phyloP scores from a whole-genome alignment of 1,140 invertebrate species.

The Triops longicaudatus region DNA sequence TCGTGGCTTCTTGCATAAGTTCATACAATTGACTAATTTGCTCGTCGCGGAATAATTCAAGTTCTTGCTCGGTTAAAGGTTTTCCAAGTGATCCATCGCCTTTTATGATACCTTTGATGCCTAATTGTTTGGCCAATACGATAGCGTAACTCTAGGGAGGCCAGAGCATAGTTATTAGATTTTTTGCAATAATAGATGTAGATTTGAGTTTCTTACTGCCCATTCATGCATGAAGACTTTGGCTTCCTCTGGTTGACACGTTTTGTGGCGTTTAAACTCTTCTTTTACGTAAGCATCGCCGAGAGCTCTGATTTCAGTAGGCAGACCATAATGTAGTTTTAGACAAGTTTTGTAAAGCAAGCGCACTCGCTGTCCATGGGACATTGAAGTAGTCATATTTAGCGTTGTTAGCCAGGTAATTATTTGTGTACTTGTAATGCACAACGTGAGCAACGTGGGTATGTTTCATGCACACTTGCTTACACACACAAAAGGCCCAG shows the following conservation, averaged over 20 bases:
- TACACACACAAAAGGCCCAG: too few species aligned
- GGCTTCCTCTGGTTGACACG: constrained; percentile 58
- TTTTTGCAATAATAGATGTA: constrained; percentile 23
- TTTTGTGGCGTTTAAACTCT: constrained; percentile 79
- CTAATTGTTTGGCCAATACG: constrained; percentile 60
- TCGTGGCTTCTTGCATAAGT: constrained; percentile 43
- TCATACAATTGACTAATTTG: constrained; percentile 75
- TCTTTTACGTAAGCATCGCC: constrained; percentile 63
- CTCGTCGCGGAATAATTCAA: constrained; percentile 66
- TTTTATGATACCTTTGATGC: constrained; percentile 48
- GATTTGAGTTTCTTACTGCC: constrained; percentile 58
- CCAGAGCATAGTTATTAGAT: constrained; percentile 26
- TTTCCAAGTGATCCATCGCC: constrained; percentile 47
- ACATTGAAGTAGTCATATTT: constrained; percentile 20
- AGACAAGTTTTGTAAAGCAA: constrained; percentile 81
- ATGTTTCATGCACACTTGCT: too few species aligned
- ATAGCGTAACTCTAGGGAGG: constrained; percentile 62
- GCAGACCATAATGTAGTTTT: constrained; percentile 70
- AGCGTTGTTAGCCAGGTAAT: neutral
- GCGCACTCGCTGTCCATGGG: constrained; percentile 57
- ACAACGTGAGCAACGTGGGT: too few species aligned
- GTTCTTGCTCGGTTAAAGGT: constrained; percentile 48
- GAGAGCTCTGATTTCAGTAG: constrained; percentile 54
- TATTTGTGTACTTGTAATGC: neutral
- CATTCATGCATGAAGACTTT: constrained; percentile 76